Conservation (phyloP, 2,888 invertebrate genomes). For the Theristus sp. region DNA sequence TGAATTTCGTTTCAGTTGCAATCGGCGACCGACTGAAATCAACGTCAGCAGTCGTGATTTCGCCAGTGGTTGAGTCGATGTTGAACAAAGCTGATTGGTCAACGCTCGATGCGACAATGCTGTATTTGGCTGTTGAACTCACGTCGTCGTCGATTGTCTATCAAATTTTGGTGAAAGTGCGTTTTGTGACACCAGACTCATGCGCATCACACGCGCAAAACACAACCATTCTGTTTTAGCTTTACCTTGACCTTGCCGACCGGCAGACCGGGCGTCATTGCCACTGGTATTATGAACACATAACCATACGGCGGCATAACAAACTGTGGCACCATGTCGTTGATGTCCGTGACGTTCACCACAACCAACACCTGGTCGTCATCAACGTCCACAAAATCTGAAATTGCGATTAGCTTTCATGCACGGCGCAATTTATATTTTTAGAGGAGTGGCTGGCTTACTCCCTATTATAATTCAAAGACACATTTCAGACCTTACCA, state of each 20-base stretch:
- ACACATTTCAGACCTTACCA: no score
- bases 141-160: background rate
- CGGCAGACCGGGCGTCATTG: constrained; percentile 3
- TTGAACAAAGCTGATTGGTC: background rate
- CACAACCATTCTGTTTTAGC: background rate
- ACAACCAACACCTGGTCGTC: background rate
- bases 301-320: background rate
- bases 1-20: background rate
- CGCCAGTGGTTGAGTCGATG: background rate
- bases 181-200: no score
- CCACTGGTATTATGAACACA: background rate
- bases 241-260: background rate
- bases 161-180: background rate
- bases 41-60: background rate
- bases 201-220: background rate
- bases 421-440: background rate
- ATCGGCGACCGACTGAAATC: background rate
- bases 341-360: constrained; percentile 1
- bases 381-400: background rate
- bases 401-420: background rate
- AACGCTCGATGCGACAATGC: background rate
- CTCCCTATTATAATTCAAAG: no score
- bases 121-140: background rate
- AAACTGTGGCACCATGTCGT: background rate
- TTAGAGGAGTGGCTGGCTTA: background rate